Evolutionary conservation across 2,888 invertebrate genomes (phyloP).

Genomic region (Ethmia dodecea): DNA sequence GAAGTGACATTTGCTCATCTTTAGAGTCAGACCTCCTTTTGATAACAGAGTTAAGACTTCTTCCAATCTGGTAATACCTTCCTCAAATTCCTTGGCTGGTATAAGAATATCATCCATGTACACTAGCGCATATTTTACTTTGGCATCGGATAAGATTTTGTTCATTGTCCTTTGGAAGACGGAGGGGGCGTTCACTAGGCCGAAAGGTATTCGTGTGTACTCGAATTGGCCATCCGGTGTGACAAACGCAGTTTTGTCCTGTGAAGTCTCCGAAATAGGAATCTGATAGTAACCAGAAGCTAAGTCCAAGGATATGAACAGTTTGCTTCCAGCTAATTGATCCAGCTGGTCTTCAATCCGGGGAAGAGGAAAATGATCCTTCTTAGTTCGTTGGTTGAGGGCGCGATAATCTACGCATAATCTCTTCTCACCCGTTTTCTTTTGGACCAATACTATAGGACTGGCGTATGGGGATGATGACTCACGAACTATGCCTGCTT

Average conservation of each 20-base stretch:
- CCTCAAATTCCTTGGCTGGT: not conserved
- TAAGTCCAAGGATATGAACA: conserved; percentile 16
- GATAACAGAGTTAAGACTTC: not conserved
- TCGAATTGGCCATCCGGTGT: conserved; percentile 43
- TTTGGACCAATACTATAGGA: conserved; percentile 21
- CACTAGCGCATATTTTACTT: not conserved
- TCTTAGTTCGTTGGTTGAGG: conserved; percentile 15
- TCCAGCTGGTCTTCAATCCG: conserved; percentile 5
- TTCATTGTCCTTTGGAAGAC: conserved; percentile 38
- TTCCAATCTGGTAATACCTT: not conserved
- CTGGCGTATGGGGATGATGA: conserved; percentile 23
- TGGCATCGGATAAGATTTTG: conserved; percentile 16
- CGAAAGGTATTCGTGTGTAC: conserved; percentile 21
- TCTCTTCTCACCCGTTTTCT: conserved; percentile 20
- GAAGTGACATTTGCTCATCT: conserved; percentile 10
- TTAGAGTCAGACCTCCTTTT: not conserved
- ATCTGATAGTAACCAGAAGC: conserved; percentile 16
- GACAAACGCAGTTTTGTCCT: conserved; percentile 34
- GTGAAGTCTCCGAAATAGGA: conserved; percentile 1
- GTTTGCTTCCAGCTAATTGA: conserved; percentile 6
- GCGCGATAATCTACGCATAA: conserved; percentile 22
- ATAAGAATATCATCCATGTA: not conserved
- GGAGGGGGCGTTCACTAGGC: conserved; percentile 32
- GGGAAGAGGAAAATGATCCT: conserved; percentile 18
- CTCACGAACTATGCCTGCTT: conserved; percentile 17